Base-by-base conservation (phyloP, 2,797 vertebrate species). In the Sus cebifrons region DNA sequence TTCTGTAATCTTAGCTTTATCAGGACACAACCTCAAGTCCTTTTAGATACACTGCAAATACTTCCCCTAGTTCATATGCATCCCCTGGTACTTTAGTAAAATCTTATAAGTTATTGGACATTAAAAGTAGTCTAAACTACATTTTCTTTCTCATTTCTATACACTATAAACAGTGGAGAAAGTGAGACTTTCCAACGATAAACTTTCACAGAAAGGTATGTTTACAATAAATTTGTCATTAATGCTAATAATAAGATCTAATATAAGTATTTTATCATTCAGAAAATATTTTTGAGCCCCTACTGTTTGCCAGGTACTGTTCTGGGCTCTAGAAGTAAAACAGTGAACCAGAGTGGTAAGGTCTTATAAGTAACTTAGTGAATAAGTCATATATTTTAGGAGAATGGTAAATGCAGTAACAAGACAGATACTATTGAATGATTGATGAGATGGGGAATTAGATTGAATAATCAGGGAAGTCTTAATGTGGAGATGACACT, bases 301-400 rank as follows among this genome's bases (percentile, higher is more conserved):
- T 67, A 13, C 5, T 17, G 68, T 56, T 87, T 84, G 62, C 8
- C 23, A 87, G 54, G 36, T 17, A 78, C 5, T 64, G 2, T 14
- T 91, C 4, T 88, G 54, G 36, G 20, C 10, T 84, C n/a, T 87
- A 77, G 60, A 87, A 67, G 86, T 64, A 60, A 11, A 78, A 74
- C 20, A 62, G n/a, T 64, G 18, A 94, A 67, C 40, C 15, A 62
- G 25, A 73, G 2, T 20, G 21, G 52, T 64, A 87, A 60, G 6
- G 12, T 78, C 3, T 49, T 58, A 79, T 7, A 40, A 89, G 13
- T 68, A 86, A 91, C 56, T 62, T n/a, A 71, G n/a, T 64, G 5
- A 90, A 54, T 87, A 70, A 92, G 65, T 29, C n/a, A n/a, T n/a
- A 36, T 75, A 90, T 36, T 83, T 73, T 73, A 68, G 90, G 49